These are phyloP conservation scores for Nannobrachium achirus DNA, from an alignment of 2,113 vertebrate species.

Conservation along the genomic window DNA sequence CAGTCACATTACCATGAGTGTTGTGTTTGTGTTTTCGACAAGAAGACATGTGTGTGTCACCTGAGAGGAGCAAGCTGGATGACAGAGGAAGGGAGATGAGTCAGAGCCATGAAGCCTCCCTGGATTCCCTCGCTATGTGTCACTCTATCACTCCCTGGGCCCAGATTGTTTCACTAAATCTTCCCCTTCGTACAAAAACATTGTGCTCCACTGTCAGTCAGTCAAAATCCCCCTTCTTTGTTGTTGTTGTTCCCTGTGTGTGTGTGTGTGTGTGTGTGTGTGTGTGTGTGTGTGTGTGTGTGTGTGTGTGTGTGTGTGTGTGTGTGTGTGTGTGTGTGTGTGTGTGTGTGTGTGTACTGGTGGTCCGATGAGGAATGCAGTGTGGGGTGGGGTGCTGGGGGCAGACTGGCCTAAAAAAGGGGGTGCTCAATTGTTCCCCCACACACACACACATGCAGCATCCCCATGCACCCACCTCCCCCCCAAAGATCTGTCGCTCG, in stretches of 20 bases:
- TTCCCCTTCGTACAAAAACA: constrained; percentile 41
- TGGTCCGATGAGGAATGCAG: constrained; percentile 92
- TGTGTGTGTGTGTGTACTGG: constrained; percentile 85
- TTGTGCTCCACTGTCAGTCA: constrained; percentile 50
- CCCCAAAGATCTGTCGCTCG: constrained; percentile 75
- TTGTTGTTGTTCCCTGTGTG: constrained; percentile 75
- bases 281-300: constrained; percentile 30
- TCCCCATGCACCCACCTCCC: constrained; percentile 53
- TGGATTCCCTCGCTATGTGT: constrained; percentile 40
- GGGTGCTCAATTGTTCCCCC: constrained; percentile 91
- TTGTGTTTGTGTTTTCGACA: constrained; percentile 10
- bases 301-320: constrained; percentile 67
- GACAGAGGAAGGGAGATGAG: constrained; percentile 38
- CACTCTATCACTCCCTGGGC: constrained; percentile 20
- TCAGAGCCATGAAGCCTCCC: constrained; percentile 47
- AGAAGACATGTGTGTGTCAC: constrained; percentile 7
- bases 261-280: constrained; percentile 28
- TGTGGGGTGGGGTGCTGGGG: constrained; percentile 62
- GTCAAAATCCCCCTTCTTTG: constrained; percentile 72
- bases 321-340: no score
- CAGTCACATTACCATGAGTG: not conserved
- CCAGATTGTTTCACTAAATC: constrained; percentile 20
- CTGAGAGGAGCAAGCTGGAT: constrained; percentile 26
- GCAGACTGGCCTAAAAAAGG: constrained; percentile 56
- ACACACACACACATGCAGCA: constrained; percentile 83